phyloP scores from a whole-genome alignment of 1,140 invertebrate genomes.

The Platorchestia sp. region DNA sequence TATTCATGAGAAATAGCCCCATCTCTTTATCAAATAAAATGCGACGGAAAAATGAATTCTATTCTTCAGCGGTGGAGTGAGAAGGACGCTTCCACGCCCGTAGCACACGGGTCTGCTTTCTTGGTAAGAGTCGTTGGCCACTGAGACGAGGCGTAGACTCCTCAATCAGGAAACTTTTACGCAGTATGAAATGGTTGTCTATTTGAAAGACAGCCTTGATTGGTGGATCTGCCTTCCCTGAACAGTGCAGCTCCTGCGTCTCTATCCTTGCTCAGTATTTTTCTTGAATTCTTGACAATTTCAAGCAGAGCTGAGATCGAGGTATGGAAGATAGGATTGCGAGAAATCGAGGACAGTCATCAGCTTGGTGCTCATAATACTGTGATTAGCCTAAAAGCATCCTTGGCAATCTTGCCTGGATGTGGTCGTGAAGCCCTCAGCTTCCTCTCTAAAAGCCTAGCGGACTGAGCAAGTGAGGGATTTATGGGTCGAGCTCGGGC shows the following conservation, averaged over 20 bases:
- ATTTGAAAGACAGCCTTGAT: not conserved
- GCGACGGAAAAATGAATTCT: not conserved
- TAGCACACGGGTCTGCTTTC: not conserved
- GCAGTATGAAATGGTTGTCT: not conserved
- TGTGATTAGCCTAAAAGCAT: conserved; percentile 54
- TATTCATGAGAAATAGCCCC: not conserved
- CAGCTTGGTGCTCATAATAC: not conserved
- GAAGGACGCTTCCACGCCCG: too few relatives aligned
- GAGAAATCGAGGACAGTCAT: not conserved
- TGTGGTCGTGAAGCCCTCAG: not conserved
- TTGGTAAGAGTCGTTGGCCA: not conserved
- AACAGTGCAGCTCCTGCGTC: not conserved
- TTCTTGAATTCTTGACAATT: not conserved
- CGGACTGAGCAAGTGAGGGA: not conserved
- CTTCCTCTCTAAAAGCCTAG: conserved; percentile 9
- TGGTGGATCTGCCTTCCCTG: not conserved
- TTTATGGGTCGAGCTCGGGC: not conserved
- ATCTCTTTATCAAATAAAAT: not conserved
- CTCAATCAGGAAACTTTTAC: not conserved
- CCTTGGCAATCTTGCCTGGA: not conserved
- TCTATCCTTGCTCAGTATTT: not conserved
- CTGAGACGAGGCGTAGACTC: not conserved
- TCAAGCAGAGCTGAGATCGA: not conserved
- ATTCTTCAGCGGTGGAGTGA: not conserved
- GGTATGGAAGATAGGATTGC: not conserved